A percentile compares a stretch with the other conserved stretches of the same genome.
These are phyloP conservation scores for Melospiza melodia DNA, from an alignment of 2,113 vertebrate species.

Conservation along the genomic window DNA sequence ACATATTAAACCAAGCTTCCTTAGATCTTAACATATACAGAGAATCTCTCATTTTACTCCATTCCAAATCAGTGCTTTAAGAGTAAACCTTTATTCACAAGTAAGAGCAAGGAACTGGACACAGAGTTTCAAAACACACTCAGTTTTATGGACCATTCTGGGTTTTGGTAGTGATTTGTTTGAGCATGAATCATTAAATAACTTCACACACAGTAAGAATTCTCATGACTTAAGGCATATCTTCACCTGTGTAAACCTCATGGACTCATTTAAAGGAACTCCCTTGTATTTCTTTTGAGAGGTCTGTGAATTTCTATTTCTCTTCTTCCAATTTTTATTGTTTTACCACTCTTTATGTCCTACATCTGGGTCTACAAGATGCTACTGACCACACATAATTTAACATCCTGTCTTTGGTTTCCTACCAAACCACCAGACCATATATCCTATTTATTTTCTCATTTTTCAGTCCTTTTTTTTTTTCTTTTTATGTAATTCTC, in stretches of 20 bases:
- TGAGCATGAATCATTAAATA: neutral
- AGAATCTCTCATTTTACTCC: neutral
- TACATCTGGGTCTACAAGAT: neutral
- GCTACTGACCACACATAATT: neutral
- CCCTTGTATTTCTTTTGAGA: neutral
- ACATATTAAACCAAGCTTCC: neutral
- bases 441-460: neutral
- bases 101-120: neutral
- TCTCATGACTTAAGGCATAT: neutral
- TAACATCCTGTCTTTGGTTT: constrained; percentile 1
- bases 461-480: neutral
- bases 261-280: neutral
- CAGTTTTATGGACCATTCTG: neutral
- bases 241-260: neutral
- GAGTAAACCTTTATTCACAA: neutral
- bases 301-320: neutral
- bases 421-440: neutral
- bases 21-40: neutral
- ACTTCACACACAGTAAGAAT: neutral
- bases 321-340: neutral
- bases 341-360: neutral
- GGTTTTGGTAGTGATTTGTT: neutral
- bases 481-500: neutral
- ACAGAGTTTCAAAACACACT: neutral
- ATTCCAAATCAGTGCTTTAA: neutral